phyloP scores from a whole-genome alignment of 2,113 vertebrate species.

The Marcusenius ussheri region DNA sequence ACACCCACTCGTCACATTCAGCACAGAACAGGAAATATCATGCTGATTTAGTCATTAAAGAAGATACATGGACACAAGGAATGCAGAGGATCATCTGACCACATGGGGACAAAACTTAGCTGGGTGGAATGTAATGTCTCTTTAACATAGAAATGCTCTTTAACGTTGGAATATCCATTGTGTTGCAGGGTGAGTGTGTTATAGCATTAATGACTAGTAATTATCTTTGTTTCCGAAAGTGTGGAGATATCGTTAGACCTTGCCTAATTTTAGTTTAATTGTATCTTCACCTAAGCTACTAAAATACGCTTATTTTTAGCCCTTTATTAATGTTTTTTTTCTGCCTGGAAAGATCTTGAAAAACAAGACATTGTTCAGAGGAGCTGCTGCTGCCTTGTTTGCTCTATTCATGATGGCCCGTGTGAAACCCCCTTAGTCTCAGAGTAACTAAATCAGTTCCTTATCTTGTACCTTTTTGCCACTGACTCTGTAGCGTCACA shows the following conservation, averaged over 20 bases:
- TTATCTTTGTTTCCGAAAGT: not conserved
- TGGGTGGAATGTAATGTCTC: not conserved
- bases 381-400: too few species aligned
- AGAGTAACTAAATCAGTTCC: not conserved
- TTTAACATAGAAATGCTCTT: not conserved
- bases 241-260: not conserved
- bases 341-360: not conserved
- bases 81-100: not conserved
- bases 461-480: not conserved
- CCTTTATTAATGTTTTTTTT: not conserved
- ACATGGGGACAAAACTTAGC: not conserved
- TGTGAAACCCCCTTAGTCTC: not conserved
- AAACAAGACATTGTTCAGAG: not conserved
- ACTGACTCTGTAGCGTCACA: not conserved
- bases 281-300: not conserved
- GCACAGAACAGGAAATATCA: slow-evolving; percentile 25
- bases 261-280: not conserved
- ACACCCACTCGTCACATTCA: slow-evolving; percentile 31
- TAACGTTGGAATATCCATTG: not conserved
- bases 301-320: not conserved
- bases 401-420: not conserved
- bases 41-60: not conserved
- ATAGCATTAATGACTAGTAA: not conserved
- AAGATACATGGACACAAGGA: slow-evolving; percentile 9
- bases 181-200: not conserved